A percentile compares a stretch with the other conserved stretches of the same genome.
phyloP scores from a whole-genome alignment of 2,888 invertebrate genomes.

The Tetrapedia diversipes region DNA sequence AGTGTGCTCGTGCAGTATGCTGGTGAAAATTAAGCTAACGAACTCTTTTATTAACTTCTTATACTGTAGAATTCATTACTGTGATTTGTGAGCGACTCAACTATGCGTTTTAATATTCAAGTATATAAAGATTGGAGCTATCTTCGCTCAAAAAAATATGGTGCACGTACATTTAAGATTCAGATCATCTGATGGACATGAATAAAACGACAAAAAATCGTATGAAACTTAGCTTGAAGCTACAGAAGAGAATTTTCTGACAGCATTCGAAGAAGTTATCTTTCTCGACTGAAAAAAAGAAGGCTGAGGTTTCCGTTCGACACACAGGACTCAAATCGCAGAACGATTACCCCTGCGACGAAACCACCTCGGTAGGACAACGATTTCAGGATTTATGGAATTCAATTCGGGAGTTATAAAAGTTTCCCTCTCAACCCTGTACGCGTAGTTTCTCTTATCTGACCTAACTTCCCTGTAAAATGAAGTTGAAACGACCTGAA shows the following conservation, averaged over 20 bases:
- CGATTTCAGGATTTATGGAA: slow-evolving; percentile 59
- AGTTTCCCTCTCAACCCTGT: slow-evolving; percentile 40
- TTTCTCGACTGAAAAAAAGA: neutral
- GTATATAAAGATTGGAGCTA: no score
- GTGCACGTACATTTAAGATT: no score
- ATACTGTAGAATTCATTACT: no score
- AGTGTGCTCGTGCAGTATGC: no score
- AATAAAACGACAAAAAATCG: neutral
- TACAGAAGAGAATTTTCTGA: neutral
- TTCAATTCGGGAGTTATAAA: slow-evolving; percentile 63
- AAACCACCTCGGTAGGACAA: slow-evolving; percentile 33
- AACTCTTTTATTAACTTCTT: no score
- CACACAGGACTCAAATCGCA: slow-evolving; percentile 6
- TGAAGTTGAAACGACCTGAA: neutral
- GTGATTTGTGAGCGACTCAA: no score
- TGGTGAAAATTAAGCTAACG: no score
- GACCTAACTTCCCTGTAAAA: slow-evolving; percentile 3
- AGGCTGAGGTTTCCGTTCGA: neutral
- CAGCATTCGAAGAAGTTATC: neutral
- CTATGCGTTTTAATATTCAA: no score
- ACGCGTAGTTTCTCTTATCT: slow-evolving; percentile 19
- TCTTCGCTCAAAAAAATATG: no score
- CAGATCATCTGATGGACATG: no score
- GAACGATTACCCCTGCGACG: slow-evolving; percentile 19
- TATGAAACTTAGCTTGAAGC: neutral